Evolutionary conservation across 2,113 vertebrate species (phyloP), one percentile per base, ranked within the genome.

Genomic region (Ictalurus punctatus): DNA sequence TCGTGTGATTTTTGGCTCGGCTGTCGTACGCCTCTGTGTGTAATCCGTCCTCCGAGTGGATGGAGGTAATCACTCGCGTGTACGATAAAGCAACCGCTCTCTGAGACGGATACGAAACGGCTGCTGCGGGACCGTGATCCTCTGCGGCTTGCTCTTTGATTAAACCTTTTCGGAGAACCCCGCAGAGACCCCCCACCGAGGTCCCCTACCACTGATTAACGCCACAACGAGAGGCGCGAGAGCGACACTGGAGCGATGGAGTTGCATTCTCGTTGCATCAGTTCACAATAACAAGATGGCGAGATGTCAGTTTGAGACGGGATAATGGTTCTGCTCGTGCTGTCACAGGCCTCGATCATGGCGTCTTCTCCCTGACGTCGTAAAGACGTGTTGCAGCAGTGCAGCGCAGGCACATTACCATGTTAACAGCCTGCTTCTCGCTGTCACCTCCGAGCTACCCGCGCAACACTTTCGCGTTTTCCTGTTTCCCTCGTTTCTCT

Each of bases 231-330:
- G 73, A 84, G 78, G 61, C 76, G 44, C 2, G 88, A 23, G 34
- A 58, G 74, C 19, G 79, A 84, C 13, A 83, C 86, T 0, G n/a
- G 58, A 85, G 84, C 17, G 1, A 3, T 8, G 23, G 67, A 67
- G 86, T 94, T 94, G 89, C 92, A 59, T 91, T 88, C 85, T 63
- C 76, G 63, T 94, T 93, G 92, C 92, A 90, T 93, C 93, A 93
- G 90, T 89, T 88, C 88, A 80, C 88, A 84, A 88, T 90, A 92
- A 91, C 89, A 88, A 89, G 88, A 88, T 69, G 8, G 89, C 63
- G 89, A 89, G 90, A 85, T 91, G 91, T 92, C 83, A 89, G 91
- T 69, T 71, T 89, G 90, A 87, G 88, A 91, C 27, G 40, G 87
- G 84, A 89, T 93, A 92, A 91, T 91, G 91, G 92, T 61, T 90